Evolutionary conservation across 2,888 invertebrate genomes (phyloP).

Genomic region (Leucophora obtusa): DNA sequence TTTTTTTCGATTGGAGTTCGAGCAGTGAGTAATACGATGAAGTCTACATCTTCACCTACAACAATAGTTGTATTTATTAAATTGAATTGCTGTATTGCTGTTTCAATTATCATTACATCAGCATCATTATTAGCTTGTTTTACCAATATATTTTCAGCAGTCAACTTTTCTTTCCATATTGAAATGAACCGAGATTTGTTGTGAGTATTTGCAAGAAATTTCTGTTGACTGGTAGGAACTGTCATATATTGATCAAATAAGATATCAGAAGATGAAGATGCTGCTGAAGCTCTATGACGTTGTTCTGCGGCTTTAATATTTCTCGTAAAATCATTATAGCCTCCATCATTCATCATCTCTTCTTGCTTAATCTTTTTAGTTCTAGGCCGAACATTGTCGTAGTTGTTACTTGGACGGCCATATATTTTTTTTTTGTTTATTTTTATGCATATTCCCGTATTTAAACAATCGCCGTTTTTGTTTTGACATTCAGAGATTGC

Average conservation of each 20-base stretch:
- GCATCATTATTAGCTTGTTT: slow-evolving; percentile 56
- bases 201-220: slow-evolving; percentile 36
- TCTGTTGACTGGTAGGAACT: slow-evolving; percentile 2
- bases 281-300: too few species aligned
- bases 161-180: slow-evolving; percentile 45
- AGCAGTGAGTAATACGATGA: slow-evolving; percentile 50
- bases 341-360: too few species aligned
- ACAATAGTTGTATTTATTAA: slow-evolving; percentile 65
- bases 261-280: not conserved
- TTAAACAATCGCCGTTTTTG: too few species aligned
- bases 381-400: too few species aligned
- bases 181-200: slow-evolving; percentile 31
- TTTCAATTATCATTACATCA: slow-evolving; percentile 60
- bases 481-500: too few species aligned
- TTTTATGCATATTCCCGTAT: too few species aligned
- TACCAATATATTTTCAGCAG: slow-evolving; percentile 50
- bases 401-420: too few species aligned
- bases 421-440: too few species aligned
- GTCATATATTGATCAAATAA: slow-evolving; percentile 12
- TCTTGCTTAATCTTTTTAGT: too few species aligned
- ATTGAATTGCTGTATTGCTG: slow-evolving; percentile 59
- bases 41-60: slow-evolving; percentile 69
- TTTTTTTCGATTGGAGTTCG: slow-evolving; percentile 63
- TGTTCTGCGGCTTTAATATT: too few species aligned
- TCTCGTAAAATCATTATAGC: too few species aligned